Evolutionary conservation across 2,113 vertebrate species (phyloP).

Genomic region (Gymnogyps californianus): DNA sequence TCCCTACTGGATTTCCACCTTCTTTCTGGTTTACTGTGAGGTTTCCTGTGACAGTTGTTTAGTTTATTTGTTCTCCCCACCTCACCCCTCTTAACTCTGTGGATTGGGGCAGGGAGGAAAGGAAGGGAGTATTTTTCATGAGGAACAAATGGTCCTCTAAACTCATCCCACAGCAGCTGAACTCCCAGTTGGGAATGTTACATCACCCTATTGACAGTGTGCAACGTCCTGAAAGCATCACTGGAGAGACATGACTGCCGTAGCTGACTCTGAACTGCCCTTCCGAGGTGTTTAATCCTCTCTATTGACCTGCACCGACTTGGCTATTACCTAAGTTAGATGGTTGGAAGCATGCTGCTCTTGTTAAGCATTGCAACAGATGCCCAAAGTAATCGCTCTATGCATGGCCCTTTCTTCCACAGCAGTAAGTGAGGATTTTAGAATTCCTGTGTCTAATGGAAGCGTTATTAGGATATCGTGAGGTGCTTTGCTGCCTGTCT

Average conservation of each 20-base stretch:
- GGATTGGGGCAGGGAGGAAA: neutral
- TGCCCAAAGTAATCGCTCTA: neutral
- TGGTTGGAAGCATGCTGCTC: neutral
- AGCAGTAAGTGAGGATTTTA: neutral
- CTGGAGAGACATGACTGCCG: neutral
- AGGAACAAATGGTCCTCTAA: neutral
- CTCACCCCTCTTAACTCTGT: neutral
- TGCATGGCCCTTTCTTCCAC: neutral
- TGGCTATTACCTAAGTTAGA: neutral
- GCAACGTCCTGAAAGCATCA: neutral
- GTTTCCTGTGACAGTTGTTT: neutral
- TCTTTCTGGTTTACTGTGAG: neutral
- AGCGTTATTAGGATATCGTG: neutral
- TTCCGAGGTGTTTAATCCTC: neutral
- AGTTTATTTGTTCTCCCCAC: neutral
- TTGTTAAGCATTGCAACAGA: neutral
- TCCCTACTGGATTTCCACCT: neutral
- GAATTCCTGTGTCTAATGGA: slow-evolving; percentile 11
- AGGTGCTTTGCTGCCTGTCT: neutral
- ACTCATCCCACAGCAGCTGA: neutral
- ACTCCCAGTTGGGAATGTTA: neutral
- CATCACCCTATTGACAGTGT: rapidly evolving
- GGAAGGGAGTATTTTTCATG: neutral
- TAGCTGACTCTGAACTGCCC: neutral
- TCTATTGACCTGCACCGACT: neutral